phyloP scores from a whole-genome alignment of 2,113 vertebrate genomes.

The Ceyx margarethae region DNA sequence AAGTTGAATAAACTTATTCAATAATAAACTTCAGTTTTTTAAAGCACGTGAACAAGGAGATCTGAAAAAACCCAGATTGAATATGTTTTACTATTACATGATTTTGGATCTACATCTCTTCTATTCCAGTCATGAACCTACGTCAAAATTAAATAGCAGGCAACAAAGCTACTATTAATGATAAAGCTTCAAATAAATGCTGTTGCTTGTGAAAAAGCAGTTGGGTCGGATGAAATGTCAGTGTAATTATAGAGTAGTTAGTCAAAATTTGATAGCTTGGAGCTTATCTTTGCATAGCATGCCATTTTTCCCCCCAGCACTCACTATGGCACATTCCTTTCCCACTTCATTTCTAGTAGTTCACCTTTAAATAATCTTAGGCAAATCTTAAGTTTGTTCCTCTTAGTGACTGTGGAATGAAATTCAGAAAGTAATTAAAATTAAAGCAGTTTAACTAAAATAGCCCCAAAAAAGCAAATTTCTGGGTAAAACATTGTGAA shows the following conservation, averaged over 20 bases:
- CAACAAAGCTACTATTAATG: not conserved
- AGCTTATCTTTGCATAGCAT: slow-evolving; percentile 5
- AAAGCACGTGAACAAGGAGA: not conserved
- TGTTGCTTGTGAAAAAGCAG: not conserved
- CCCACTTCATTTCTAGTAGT: not conserved
- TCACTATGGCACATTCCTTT: not conserved
- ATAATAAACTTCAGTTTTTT: not conserved
- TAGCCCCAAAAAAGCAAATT: not conserved
- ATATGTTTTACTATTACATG: not conserved
- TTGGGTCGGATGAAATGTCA: slow-evolving; percentile 20
- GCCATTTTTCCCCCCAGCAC: not conserved
- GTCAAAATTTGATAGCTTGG: slow-evolving; percentile 26
- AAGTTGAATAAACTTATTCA: not conserved
- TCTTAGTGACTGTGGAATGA: not conserved
- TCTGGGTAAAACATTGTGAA: not conserved
- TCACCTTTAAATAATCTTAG: slow-evolving; percentile 1
- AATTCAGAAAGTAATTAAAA: not conserved
- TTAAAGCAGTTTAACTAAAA: not conserved
- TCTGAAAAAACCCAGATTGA: not conserved
- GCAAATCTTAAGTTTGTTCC: not conserved
- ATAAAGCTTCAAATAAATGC: slow-evolving; percentile 25
- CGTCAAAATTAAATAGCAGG: not conserved
- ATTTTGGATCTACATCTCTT: not conserved
- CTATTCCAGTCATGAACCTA: not conserved
- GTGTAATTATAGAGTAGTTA: not conserved